Conservation (phyloP, 1,140 invertebrate species). For the Drosophila watanabei region DNA sequence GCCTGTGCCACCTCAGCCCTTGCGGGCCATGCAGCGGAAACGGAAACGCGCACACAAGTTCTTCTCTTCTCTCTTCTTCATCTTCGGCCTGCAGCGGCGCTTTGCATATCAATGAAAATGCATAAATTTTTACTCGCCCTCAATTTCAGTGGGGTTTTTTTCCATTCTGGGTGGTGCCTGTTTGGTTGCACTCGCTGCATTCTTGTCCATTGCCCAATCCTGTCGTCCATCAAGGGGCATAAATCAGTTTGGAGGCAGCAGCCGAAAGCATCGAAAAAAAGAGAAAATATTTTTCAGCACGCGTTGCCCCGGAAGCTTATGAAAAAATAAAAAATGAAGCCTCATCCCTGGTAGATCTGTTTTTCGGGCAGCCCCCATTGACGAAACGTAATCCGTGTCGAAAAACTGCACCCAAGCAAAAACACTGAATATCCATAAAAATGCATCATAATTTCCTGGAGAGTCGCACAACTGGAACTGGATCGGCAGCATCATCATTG, state of each 20-base stretch:
- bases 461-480: conserved; percentile 54
- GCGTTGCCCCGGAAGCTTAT: conserved; percentile 67
- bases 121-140: conserved; percentile 79
- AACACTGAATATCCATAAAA: conserved; percentile 85
- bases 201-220: conserved; percentile 37
- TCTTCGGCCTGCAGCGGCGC: conserved; percentile 56
- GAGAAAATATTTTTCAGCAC: conserved; percentile 35
- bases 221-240: conserved; percentile 81
- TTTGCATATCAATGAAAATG: conserved; percentile 85
- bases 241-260: conserved; percentile 72
- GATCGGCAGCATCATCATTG: conserved; percentile 48
- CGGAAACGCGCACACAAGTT: conserved; percentile 80
- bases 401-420: conserved; percentile 73
- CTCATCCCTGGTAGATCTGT: conserved; percentile 22
- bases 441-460: conserved; percentile 84
- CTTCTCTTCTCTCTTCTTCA: conserved; percentile 67
- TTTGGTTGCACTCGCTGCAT: conserved; percentile 67
- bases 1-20: neutral
- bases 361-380: conserved; percentile 39
- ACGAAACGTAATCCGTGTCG: conserved; percentile 61
- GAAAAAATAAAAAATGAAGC: conserved; percentile 54
- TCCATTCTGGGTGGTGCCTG: conserved; percentile 33
- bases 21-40: conserved; percentile 62
- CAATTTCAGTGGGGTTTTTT: conserved; percentile 43
- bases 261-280: conserved; percentile 29